These are phyloP conservation scores for Trichechus manatus DNA, from an alignment of 2,113 vertebrate species.

Conservation along the genomic window DNA sequence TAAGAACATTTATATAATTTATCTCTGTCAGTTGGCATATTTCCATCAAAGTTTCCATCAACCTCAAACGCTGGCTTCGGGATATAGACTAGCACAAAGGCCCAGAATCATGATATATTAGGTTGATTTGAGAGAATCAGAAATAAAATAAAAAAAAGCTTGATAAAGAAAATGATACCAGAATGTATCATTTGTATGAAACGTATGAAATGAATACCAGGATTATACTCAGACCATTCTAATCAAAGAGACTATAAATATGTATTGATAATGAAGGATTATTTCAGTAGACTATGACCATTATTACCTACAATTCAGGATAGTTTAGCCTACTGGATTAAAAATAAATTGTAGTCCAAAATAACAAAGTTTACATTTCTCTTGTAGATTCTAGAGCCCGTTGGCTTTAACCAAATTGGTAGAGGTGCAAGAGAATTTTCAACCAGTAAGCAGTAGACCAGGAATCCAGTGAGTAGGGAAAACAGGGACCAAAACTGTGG, in stretches of 20 bases:
- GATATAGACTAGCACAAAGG: background rate
- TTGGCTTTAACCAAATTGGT: background rate
- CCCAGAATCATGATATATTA: background rate
- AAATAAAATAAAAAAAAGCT: background rate
- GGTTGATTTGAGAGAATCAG: background rate
- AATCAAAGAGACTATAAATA: background rate
- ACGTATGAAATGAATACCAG: too few relatives aligned
- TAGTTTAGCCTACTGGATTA: background rate
- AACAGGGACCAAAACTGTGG: background rate
- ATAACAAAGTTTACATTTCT: background rate
- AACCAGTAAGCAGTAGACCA: background rate
- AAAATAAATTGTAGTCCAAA: background rate
- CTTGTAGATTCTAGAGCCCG: background rate
- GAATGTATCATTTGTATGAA: background rate
- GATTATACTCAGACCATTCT: background rate
- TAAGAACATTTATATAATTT: background rate
- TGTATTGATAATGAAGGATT: background rate
- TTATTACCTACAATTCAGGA: background rate
- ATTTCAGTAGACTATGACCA: background rate
- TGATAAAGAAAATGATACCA: background rate
- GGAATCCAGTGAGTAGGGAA: background rate
- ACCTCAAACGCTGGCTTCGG: background rate
- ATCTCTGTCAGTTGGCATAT: background rate
- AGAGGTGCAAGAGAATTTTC: background rate
- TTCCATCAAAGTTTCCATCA: background rate